These are phyloP conservation scores for Ochlodes sylvanus DNA, from an alignment of 2,888 invertebrate genomes.

Conservation along the genomic window DNA sequence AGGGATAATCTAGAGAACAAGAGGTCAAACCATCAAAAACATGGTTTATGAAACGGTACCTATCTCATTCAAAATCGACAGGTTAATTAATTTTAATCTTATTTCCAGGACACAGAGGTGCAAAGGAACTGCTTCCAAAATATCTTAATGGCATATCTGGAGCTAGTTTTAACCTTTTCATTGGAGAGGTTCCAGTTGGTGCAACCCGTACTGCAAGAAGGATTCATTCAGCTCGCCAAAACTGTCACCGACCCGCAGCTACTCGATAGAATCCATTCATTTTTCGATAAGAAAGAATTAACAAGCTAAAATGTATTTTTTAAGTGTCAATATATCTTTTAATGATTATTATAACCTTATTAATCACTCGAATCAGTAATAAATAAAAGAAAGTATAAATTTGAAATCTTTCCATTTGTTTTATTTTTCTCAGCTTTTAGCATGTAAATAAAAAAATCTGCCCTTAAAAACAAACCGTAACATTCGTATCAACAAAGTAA, in stretches of 20 bases:
- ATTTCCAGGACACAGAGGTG: slow-evolving; percentile 91
- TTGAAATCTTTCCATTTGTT: slow-evolving; percentile 46
- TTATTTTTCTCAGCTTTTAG: slow-evolving; percentile 51
- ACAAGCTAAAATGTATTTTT: slow-evolving; percentile 56
- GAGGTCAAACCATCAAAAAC: too few relatives aligned
- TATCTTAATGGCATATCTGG: slow-evolving; percentile 93
- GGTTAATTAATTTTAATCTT: too few relatives aligned
- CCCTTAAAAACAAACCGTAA: slow-evolving; percentile 51
- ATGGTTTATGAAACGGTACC: too few relatives aligned
- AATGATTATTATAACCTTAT: slow-evolving; percentile 19
- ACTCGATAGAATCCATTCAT: slow-evolving; percentile 81
- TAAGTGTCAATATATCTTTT: slow-evolving; percentile 55
- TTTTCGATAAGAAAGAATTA: slow-evolving; percentile 82
- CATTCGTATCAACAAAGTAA: slow-evolving; percentile 67
- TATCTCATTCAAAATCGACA: too few relatives aligned
- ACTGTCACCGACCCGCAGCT: slow-evolving; percentile 78
- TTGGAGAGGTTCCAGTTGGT: slow-evolving; percentile 84
- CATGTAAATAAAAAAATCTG: slow-evolving; percentile 51
- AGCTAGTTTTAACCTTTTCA: slow-evolving; percentile 88
- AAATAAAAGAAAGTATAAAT: slow-evolving; percentile 16
- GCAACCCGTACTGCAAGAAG: slow-evolving; percentile 73
- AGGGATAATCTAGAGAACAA: too few relatives aligned
- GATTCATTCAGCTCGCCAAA: slow-evolving; percentile 75
- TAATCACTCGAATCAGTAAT: slow-evolving; percentile 16
- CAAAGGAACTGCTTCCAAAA: slow-evolving; percentile 94